phyloP scores from a whole-genome alignment of 1,140 invertebrate genomes.

The Aphis gossypii region DNA sequence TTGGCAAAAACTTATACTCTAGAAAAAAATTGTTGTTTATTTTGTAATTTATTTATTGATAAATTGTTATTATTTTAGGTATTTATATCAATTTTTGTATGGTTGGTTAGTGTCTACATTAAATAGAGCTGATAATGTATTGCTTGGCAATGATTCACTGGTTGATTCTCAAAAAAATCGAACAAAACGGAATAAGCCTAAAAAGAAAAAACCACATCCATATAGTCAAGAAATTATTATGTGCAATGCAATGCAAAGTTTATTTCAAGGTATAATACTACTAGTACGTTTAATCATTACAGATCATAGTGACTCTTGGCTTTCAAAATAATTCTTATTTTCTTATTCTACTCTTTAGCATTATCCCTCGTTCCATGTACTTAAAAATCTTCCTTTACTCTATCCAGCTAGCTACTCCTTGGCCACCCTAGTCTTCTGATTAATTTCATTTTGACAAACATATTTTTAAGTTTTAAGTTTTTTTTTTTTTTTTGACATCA shows the following conservation, averaged over 20 bases:
- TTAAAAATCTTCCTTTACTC: too few species aligned
- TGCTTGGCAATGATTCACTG: slow-evolving; percentile 78
- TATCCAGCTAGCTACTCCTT: too few species aligned
- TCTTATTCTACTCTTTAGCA: too few species aligned
- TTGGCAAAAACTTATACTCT: slow-evolving; percentile 70
- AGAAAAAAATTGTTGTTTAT: neutral
- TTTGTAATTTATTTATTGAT: neutral
- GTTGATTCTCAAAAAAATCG: slow-evolving; percentile 61
- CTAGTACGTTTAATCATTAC: slow-evolving; percentile 54
- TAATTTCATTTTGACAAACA: too few species aligned
- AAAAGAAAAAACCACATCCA: slow-evolving; percentile 78
- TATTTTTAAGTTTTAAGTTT: too few species aligned
- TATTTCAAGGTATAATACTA: slow-evolving; percentile 81
- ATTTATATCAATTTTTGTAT: slow-evolving; percentile 94
- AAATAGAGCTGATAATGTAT: slow-evolving; percentile 83
- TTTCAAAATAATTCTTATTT: too few species aligned
- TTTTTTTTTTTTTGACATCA: too few species aligned
- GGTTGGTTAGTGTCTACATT: slow-evolving; percentile 92
- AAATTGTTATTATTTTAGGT: slow-evolving; percentile 69
- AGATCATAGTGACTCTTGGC: too few species aligned
- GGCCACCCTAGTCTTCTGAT: too few species aligned
- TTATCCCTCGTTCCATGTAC: too few species aligned
- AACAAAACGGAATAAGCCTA: slow-evolving; percentile 67
- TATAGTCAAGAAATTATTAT: slow-evolving; percentile 83
- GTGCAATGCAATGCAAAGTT: slow-evolving; percentile 89